Percentiles rank a stretch among this genome's conserved stretches.
phyloP scores from a whole-genome alignment of 2,113 vertebrate genomes.

The Pagrus major region DNA sequence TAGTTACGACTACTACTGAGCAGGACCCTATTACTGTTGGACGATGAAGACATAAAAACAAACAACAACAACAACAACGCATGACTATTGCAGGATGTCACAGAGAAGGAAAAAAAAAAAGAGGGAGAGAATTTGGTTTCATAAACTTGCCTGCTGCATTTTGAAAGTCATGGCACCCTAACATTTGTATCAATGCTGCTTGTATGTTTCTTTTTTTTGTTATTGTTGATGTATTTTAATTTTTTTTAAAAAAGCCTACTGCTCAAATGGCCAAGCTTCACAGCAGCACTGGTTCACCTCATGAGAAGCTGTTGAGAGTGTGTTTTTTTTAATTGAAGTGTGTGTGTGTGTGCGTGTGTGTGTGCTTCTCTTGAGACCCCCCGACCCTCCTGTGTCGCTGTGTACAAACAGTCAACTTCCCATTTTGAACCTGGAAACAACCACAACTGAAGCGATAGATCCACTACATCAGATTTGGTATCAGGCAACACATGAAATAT shows the following conservation, averaged over 20 bases:
- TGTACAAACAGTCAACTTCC: constrained; percentile 57
- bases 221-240: constrained; percentile 63
- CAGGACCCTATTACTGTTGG: constrained; percentile 84
- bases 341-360: constrained; percentile 22
- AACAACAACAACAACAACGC: constrained; percentile 79
- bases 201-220: constrained; percentile 76
- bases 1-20: constrained; percentile 88
- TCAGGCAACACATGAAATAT: constrained; percentile 82
- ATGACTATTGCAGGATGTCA: constrained; percentile 78
- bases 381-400: constrained; percentile 34
- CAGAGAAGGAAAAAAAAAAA: constrained; percentile 52
- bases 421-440: constrained; percentile 68
- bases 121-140: constrained; percentile 74
- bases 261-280: constrained; percentile 84
- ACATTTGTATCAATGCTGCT: constrained; percentile 91
- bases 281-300: constrained; percentile 77
- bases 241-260: constrained; percentile 60
- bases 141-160: constrained; percentile 79
- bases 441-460: constrained; percentile 66
- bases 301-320: constrained; percentile 72
- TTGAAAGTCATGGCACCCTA: constrained; percentile 86
- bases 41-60: constrained; percentile 80
- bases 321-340: constrained; percentile 62
- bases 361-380: constrained; percentile 60
- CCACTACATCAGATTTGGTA: constrained; percentile 72